Evolutionary conservation across 2,888 invertebrate species (phyloP), one percentile per base, ranked within the genome.

Genomic region (Abrostola tripartita): DNA sequence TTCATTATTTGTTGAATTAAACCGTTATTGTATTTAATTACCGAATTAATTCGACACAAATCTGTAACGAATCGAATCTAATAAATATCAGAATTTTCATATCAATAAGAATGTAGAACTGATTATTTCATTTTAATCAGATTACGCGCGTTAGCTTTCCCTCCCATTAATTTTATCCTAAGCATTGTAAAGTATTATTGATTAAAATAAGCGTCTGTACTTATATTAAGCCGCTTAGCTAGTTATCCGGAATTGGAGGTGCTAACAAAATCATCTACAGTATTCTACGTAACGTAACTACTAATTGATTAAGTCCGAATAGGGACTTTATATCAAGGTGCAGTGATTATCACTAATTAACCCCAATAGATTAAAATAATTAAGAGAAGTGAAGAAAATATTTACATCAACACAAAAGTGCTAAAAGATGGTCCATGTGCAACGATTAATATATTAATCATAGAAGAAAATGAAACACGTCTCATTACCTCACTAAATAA

Each of bases 401-500:
- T 2, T 4, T 4, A 24, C 24, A 24, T 24, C 24, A 24, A 1
- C 24, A 24, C 24, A 24, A 24, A 24, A 24, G 24, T 24, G 24
- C 24, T 24, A 1, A 24, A 24, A 24, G 24, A 24, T 24, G 24
- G 24, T 24, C 24, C 24, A 24, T 24, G 24, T 24, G 24, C 24
- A 24, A 24, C 44, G 14, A 47, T 8, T 24, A n/a, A 41, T 14
- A 9, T 24, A 47, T 47, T 47, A 47, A 35, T 35, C 40, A 42
- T 42, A 7, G 5, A 54, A 54, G 12, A 41, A n/a, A 11, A 11
- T 38, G 24, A 38, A 24, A 9, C 41, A 53, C 10, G 41, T 11
- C n/a, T 53, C 11, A 24, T 41, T 41, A 47, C 44, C 44, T 47
- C 44, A 47, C 14, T 14, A 47, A 47, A 35, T 38, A 53, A 41